Base-by-base conservation (phyloP, 2,113 vertebrate genomes). In the Toxostoma redivivum region DNA sequence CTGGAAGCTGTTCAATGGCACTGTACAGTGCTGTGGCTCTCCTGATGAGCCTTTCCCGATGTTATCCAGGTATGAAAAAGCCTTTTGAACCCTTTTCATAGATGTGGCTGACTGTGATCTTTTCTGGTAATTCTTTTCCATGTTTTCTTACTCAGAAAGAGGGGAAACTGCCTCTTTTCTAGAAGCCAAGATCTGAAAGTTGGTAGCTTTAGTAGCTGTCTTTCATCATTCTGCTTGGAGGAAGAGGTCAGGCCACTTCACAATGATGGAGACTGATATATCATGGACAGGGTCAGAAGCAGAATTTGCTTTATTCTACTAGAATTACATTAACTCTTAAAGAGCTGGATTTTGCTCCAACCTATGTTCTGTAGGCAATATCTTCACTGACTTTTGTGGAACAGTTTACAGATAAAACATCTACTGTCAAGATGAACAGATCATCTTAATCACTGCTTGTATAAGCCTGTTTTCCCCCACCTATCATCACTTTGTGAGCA, bases 191-290 rank as follows among this genome's bases (percentile, higher is more conserved):
- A 60, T 90, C 40, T 81, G 69, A 93, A 78, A 78, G 40, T 71
- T 47, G 64, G 53, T 79, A 73, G 61, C 57, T 95, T 86, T 81
- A 66, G 38, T 86, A 67, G 48, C 79, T 86, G 62, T 78, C 82
- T 92, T 92, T 94, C 76, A 84, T 93, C 88, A 76, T 92, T 69
- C 69, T 95, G 60, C 80, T 92, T 86, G 76, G 60, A 94, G 80
- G 56, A 86, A 86, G 92, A 88, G 88, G 93, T 94, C 93, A 95
- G 69, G 82, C 56, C 56, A 42, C 60, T 86, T 94, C 71, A 88
- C 85, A 79, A 50, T 17, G 37, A 94, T 92, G 72, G 88, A 93
- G 60, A 94, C 44, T 73, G 79, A 93, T 84, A n/a, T 84, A 81
- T 83, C 65, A 45, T 1, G 56, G 78, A 60, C 38, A 82, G 85